Conservation (phyloP, 2,113 vertebrate genomes). For the Salvator merianae region DNA sequence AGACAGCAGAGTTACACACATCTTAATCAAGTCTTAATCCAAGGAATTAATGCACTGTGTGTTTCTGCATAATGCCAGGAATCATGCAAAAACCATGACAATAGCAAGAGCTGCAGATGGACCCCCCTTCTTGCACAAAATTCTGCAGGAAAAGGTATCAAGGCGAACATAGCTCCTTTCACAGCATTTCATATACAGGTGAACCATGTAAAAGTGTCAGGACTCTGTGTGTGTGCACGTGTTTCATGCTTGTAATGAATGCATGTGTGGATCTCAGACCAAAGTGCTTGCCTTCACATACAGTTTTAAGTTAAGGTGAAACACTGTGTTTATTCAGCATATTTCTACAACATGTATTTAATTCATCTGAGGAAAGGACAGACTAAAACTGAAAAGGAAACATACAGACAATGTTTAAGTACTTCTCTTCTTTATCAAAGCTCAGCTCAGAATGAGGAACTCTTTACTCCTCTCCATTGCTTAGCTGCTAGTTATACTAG, state of each 20-base stretch:
- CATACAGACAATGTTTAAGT: constrained; percentile 33
- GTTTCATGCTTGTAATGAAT: not conserved
- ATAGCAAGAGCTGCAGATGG: constrained; percentile 71
- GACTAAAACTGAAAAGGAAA: constrained; percentile 28
- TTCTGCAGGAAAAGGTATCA: constrained; percentile 69
- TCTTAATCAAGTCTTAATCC: constrained; percentile 98
- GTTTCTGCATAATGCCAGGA: constrained; percentile 91
- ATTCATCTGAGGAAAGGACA: constrained; percentile 17
- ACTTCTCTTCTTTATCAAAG: constrained; percentile 2
- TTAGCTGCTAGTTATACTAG: not conserved
- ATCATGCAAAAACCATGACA: constrained; percentile 78
- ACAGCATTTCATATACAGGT: constrained; percentile 44
- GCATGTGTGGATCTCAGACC: not conserved
- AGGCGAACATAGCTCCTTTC: constrained; percentile 59
- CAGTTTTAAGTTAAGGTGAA: not conserved
- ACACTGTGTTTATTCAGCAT: not conserved
- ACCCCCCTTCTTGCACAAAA: constrained; percentile 45
- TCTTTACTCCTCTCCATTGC: constrained; percentile 69
- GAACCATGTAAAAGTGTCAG: constrained; percentile 49
- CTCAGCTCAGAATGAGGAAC: constrained; percentile 68
- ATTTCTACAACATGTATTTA: not conserved
- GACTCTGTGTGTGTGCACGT: not conserved
- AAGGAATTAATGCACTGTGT: constrained; percentile 89
- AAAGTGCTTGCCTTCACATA: not conserved
- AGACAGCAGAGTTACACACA: constrained; percentile 96